Base-by-base conservation (phyloP, 2,113 vertebrate genomes). In the Progne subis region DNA sequence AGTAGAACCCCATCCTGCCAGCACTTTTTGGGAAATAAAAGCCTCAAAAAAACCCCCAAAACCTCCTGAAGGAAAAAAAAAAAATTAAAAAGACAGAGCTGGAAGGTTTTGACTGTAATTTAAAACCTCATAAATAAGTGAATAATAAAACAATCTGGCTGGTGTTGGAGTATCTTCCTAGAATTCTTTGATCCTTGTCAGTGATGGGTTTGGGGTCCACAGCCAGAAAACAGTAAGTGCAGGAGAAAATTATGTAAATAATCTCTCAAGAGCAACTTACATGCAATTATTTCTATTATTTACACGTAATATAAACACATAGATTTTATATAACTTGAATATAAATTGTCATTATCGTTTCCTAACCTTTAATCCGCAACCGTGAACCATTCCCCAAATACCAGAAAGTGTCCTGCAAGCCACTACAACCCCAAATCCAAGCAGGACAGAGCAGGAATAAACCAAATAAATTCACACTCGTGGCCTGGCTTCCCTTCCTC, bases 81-180 rank as follows among this genome's bases (percentile, higher is more conserved):
- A 37, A 21, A 3, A 1, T 3, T 15, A 5, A 43, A 67, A 34
- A 9, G 39, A 56, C 8, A 61, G 52, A 78, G 52, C 28, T 91
- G 86, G 25, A 55, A 76, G 31, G 32, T 91, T 75, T 90, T 12
- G 74, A 83, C 11, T 67, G 20, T 10, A 52, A 93, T 88, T 85
- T 80, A 80, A 91, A 88, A 76, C 29, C 91, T 80, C 87, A 50
- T 70, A 90, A 95, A 34, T 69, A 95, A 86, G 31, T 26, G 44
- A 75, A 82, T 91, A 95, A 7, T 43, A 87, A 82, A 96, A 44
- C 65, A 94, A 87, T 49, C 18, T 71, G 49, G 13, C 12, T 86
- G 72, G 34, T 47, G 60, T 80, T 74, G 63, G 90, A 77, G 25
- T 59, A 67, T 56, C 10, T 87, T 90, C 59, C 71, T 74, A 14